Evolutionary conservation across 2,888 invertebrate genomes (phyloP).

Genomic region (Nasonovia ribisnigri): DNA sequence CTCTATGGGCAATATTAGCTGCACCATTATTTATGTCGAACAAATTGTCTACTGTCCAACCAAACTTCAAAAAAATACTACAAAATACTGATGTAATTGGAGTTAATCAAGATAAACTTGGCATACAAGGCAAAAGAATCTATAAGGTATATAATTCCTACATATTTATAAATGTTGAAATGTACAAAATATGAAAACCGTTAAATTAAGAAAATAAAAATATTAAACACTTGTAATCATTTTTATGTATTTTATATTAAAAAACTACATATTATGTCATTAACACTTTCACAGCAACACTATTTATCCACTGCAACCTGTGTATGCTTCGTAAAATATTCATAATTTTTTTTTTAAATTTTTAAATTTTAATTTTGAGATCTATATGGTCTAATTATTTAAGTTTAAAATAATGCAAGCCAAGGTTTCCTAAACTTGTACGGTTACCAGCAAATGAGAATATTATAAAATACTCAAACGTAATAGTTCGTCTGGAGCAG

Average conservation of each 20-base stretch:
- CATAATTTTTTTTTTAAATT: too few relatives aligned
- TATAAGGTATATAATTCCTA: conserved; percentile 67
- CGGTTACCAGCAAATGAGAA: too few relatives aligned
- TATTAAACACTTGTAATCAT: background rate
- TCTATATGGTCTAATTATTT: too few relatives aligned
- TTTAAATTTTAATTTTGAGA: too few relatives aligned
- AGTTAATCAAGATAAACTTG: conserved; percentile 77
- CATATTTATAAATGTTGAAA: background rate
- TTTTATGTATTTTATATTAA: background rate
- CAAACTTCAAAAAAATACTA: conserved; percentile 75
- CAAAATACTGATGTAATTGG: conserved; percentile 76
- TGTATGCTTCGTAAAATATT: too few relatives aligned
- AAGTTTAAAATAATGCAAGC: too few relatives aligned
- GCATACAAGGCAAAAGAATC: conserved; percentile 74
- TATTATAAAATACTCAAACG: too few relatives aligned
- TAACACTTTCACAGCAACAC: too few relatives aligned
- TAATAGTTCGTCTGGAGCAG: too few relatives aligned
- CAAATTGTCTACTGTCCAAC: conserved; percentile 75
- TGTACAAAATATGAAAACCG: background rate
- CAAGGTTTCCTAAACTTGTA: too few relatives aligned
- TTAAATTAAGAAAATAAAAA: background rate
- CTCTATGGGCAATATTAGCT: conserved; percentile 79
- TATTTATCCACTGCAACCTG: too few relatives aligned
- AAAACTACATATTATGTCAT: background rate
- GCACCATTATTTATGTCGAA: conserved; percentile 79